These are phyloP conservation scores for Ahaetulla prasina DNA, from an alignment of 2,113 vertebrate species.

Conservation along the genomic window DNA sequence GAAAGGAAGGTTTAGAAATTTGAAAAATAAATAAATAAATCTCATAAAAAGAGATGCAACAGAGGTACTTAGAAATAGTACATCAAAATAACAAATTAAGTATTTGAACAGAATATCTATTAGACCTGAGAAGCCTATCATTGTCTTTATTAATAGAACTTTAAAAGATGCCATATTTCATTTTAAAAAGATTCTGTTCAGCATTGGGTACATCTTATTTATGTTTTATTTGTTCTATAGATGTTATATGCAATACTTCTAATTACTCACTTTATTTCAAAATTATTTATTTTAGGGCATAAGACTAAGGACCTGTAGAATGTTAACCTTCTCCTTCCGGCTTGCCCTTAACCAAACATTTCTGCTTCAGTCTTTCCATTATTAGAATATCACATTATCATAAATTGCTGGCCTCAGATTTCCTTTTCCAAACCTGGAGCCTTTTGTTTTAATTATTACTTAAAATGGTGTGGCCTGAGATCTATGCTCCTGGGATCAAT, in stretches of 20 bases:
- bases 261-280: background rate
- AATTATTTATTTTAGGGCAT: background rate
- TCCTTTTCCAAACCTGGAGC: background rate
- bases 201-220: background rate
- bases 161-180: background rate
- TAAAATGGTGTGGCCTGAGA: background rate
- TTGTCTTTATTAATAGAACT: background rate
- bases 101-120: background rate
- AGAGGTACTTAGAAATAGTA: background rate
- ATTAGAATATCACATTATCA: background rate
- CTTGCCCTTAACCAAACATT: background rate
- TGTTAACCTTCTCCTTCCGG: background rate
- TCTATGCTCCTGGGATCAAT: background rate
- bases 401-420: background rate
- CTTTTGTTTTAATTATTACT: background rate
- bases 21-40: background rate
- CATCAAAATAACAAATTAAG: background rate
- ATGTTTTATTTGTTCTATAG: background rate
- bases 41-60: background rate
- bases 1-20: background rate
- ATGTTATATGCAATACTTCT: background rate
- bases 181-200: background rate
- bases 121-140: background rate
- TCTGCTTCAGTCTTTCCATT: background rate
- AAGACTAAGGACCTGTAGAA: background rate